Evolutionary conservation across 2,797 vertebrate genomes (phyloP), one percentile per base, ranked within the genome.

Genomic region (Hydrocynus forskahlii): DNA sequence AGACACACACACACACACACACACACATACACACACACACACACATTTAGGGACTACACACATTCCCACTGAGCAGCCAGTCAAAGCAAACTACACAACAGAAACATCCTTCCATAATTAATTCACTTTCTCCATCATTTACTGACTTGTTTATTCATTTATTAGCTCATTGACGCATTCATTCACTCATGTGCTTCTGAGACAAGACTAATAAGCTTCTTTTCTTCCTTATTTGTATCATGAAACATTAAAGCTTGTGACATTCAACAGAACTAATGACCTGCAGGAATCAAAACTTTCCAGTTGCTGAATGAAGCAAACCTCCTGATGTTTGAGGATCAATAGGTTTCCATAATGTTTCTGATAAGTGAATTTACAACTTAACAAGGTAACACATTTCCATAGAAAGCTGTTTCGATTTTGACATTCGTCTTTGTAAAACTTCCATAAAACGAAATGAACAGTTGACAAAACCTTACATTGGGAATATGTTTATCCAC

Each of bases 61-160:
- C 75, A 88, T 93, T 94, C 94, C 92, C 92, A 93, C 92, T 92
- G 91, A 91, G 90, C 92, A 90, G 89, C 76, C 79, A 84, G 92
- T 92, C 93, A 93, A 94, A 93, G 92, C 90, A 94, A 94, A 94
- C 93, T 91, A 89, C 90, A 87, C 72, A 91, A 91, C 94, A 92
- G 92, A 94, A 95, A 93, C 92, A 90, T 91, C 43, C 76, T 81
- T 25, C 40, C 2, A 29, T 35, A 7, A 54, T 23, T 75, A 54
- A 29, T 52, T 59, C 66, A 40, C 52, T 19, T 55, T 17, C 63
- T 64, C 43, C 1, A 25, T 23, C n/a, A 63, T 16, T 63, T 6
- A 64, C 29, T 17, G 5, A 64, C 29, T 17, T 3, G 2, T 8
- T 25, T 25, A 38, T 14, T 17, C 59, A 29, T 2, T 63, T 3